Conservation (phyloP, 2,797 vertebrate genomes). For the Anableps anableps region DNA sequence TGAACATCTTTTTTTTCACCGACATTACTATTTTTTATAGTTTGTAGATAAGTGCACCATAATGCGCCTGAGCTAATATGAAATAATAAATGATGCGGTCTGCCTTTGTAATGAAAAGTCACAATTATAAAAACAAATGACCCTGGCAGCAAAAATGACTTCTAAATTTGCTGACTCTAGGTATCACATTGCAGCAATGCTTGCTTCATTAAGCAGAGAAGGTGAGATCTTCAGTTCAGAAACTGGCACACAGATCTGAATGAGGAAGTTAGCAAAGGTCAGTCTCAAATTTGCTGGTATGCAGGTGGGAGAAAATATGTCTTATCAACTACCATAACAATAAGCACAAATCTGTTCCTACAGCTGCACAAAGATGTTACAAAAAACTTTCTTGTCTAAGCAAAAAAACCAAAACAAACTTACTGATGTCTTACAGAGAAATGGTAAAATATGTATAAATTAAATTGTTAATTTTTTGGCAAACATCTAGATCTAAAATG, state of each 20-base stretch:
- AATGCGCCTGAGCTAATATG: conserved; percentile 21
- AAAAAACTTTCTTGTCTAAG: conserved; percentile 8
- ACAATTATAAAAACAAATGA: conserved; percentile 73
- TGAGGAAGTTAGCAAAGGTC: conserved; percentile 69
- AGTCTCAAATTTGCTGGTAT: conserved; percentile 51
- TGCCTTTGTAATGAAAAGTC: conserved; percentile 50
- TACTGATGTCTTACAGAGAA: neutral
- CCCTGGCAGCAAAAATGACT: conserved; percentile 62
- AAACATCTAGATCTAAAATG: neutral
- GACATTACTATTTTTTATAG: neutral
- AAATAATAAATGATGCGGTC: conserved; percentile 38
- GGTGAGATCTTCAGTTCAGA: conserved; percentile 67
- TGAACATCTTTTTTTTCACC: neutral
- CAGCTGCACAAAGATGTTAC: conserved; percentile 17
- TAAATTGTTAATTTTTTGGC: neutral
- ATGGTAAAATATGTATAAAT: neutral
- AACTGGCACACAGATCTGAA: conserved; percentile 56
- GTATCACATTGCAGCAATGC: conserved; percentile 41
- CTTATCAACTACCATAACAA: conserved; percentile 27
- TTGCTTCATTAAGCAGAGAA: conserved; percentile 76
- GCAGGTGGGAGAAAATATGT: conserved; percentile 36
- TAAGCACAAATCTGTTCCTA: conserved; percentile 25
- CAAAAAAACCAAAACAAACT: neutral
- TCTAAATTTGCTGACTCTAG: conserved; percentile 69
- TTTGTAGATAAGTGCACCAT: conserved; percentile 11